Conservation (phyloP, 2,888 invertebrate genomes). For the Hirtodrosophila histrioides region DNA sequence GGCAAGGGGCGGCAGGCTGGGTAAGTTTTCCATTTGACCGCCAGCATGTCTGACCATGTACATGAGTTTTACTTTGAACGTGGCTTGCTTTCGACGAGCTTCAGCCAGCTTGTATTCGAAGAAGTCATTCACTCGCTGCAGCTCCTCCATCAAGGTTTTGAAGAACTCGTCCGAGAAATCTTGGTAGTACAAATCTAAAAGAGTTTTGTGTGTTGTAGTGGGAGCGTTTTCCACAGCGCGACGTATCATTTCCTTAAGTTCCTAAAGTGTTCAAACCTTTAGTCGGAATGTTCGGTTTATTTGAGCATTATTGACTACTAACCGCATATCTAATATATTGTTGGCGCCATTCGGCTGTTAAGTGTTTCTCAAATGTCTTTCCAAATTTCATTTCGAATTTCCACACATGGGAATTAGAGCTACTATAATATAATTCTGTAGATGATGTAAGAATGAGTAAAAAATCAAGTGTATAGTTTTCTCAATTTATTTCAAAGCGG, state of each 20-base stretch:
- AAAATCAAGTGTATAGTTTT: background rate
- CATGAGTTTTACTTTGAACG: slow-evolving; percentile 86
- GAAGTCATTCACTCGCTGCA: slow-evolving; percentile 97
- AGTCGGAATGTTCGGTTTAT: background rate
- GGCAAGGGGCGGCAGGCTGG: slow-evolving; percentile 26
- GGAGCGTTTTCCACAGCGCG: slow-evolving; percentile 93
- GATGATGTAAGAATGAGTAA: background rate
- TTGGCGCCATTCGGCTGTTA: slow-evolving; percentile 99
- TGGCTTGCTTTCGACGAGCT: slow-evolving; percentile 95
- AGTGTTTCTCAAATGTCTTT: slow-evolving; percentile 96
- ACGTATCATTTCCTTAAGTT: slow-evolving; percentile 96
- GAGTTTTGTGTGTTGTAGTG: slow-evolving; percentile 85
- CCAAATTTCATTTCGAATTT: slow-evolving; percentile 93
- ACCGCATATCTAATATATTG: slow-evolving; percentile 95
- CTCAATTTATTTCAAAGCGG: background rate
- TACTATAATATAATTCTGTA: background rate
- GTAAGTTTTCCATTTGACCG: background rate
- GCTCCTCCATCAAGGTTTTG: slow-evolving; percentile 94
- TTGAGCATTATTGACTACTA: slow-evolving; percentile 4
- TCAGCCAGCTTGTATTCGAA: slow-evolving; percentile 98
- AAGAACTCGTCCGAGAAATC: slow-evolving; percentile 96
- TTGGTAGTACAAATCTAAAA: background rate
- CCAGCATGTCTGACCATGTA: background rate
- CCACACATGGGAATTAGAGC: background rate
- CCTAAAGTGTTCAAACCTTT: slow-evolving; percentile 24